Evolutionary conservation across 2,888 invertebrate species (phyloP).

Genomic region (Protodeltote pygarga): DNA sequence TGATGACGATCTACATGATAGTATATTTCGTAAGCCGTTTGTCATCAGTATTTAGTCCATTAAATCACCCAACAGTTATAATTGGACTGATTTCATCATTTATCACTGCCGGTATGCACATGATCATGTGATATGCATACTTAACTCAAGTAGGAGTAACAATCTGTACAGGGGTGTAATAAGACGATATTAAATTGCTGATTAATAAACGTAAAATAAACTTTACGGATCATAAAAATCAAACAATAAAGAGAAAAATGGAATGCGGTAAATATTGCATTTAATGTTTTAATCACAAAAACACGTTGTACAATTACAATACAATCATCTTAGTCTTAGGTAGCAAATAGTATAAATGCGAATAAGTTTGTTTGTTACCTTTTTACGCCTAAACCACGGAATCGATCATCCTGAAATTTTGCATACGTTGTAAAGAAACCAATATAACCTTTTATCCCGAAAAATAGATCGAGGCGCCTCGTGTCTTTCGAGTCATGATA

Average conservation of each 20-base stretch:
- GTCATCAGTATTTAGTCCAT: slow-evolving; percentile 1
- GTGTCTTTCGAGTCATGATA: no score
- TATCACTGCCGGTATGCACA: slow-evolving; percentile 8
- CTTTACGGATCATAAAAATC: slow-evolving; percentile 6
- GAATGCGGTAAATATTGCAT: slow-evolving; percentile 3
- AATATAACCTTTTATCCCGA: no score
- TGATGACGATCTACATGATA: no score
- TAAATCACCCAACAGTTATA: slow-evolving; percentile 12
- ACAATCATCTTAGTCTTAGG: no score
- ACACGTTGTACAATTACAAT: slow-evolving; percentile 4
- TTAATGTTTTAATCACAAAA: slow-evolving; percentile 3
- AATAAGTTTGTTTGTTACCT: no score
- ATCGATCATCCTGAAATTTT: no score
- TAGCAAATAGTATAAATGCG: no score
- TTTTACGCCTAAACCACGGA: no score
- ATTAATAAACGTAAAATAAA: slow-evolving; percentile 1
- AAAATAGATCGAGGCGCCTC: no score
- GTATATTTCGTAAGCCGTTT: slow-evolving; percentile 1
- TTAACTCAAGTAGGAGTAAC: slow-evolving; percentile 3
- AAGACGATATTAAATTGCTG: slow-evolving; percentile 3
- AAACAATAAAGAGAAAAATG: slow-evolving; percentile 11
- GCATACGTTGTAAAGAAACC: no score
- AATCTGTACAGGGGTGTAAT: slow-evolving; percentile 13
- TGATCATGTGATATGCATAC: slow-evolving; percentile 18
- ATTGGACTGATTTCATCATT: slow-evolving; percentile 14